Conservation (phyloP, 1,140 invertebrate genomes). For the Drosophila simulans region DNA sequence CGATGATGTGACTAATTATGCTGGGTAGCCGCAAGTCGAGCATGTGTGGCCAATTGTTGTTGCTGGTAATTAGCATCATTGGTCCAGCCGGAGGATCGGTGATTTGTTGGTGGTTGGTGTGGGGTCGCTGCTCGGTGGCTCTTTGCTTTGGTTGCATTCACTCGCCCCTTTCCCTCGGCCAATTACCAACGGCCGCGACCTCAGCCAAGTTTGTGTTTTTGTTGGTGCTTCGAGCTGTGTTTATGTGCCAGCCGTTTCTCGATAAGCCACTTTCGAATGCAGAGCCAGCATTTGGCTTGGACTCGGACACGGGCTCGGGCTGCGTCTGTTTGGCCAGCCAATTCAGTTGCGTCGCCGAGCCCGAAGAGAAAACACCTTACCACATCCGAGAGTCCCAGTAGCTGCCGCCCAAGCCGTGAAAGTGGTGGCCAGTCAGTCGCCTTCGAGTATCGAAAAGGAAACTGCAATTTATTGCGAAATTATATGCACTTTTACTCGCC, state of each 20-base stretch:
- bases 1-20: constrained; percentile 51
- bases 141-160: constrained; percentile 31
- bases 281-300: constrained; percentile 65
- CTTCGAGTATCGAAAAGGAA: constrained; percentile 69
- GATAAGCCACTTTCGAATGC: constrained; percentile 82
- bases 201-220: constrained; percentile 56
- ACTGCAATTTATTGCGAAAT: constrained; percentile 58
- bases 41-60: constrained; percentile 62
- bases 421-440: constrained; percentile 54
- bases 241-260: constrained; percentile 55
- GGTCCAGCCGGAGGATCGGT: constrained; percentile 26
- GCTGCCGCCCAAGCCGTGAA: constrained; percentile 56
- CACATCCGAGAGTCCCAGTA: constrained; percentile 39
- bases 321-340: constrained; percentile 54
- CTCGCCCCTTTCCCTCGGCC: constrained; percentile 39
- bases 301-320: constrained; percentile 34
- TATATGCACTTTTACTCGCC: constrained; percentile 75
- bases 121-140: constrained; percentile 3
- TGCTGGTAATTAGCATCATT: constrained; percentile 69
- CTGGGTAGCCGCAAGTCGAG: constrained; percentile 60
- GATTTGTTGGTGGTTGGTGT: constrained; percentile 3
- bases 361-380: constrained; percentile 75
- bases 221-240: constrained; percentile 24
- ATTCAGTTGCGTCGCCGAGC: constrained; percentile 75
- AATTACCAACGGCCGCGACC: constrained; percentile 56